These are phyloP conservation scores for Poeciliopsis occidentalis DNA, from an alignment of 2,113 vertebrate species.

Conservation along the genomic window DNA sequence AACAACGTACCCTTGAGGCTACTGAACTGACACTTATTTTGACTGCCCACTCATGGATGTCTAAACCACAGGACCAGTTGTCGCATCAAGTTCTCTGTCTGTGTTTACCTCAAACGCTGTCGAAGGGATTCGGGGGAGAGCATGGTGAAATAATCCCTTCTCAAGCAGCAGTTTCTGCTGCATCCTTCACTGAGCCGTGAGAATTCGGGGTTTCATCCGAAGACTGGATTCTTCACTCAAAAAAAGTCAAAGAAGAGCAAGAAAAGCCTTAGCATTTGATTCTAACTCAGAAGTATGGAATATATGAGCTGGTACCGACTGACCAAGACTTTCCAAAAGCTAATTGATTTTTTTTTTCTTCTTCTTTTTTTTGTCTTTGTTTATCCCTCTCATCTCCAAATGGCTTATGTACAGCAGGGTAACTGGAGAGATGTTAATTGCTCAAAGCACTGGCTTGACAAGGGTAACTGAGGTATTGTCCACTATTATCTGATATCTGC, in stretches of 20 bases:
- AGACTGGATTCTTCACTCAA: slow-evolving; percentile 16
- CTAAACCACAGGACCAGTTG: slow-evolving; percentile 28
- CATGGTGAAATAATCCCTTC: slow-evolving; percentile 61
- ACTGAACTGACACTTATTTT: slow-evolving; percentile 21
- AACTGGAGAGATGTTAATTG: slow-evolving; percentile 76
- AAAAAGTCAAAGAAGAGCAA: slow-evolving; percentile 11
- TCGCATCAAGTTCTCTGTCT: slow-evolving; percentile 46
- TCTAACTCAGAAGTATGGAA: slow-evolving; percentile 13
- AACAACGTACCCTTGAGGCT: background rate
- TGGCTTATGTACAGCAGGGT: slow-evolving; percentile 56
- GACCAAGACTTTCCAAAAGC: slow-evolving; percentile 32
- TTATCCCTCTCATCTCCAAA: slow-evolving; percentile 63
- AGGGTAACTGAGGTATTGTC: slow-evolving; percentile 67
- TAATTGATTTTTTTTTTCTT: slow-evolving; percentile 54
- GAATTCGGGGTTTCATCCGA: slow-evolving; percentile 61
- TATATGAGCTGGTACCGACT: slow-evolving; percentile 14
- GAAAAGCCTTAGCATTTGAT: slow-evolving; percentile 25
- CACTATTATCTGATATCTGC: slow-evolving; percentile 75
- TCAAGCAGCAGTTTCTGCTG: slow-evolving; percentile 31
- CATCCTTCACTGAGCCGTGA: slow-evolving; percentile 45
- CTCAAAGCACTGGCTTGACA: slow-evolving; percentile 66
- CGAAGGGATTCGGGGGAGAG: slow-evolving; percentile 53
- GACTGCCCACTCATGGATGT: slow-evolving; percentile 21
- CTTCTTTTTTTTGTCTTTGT: no score
- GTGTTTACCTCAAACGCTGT: slow-evolving; percentile 52